Evolutionary conservation across 1,140 invertebrate species (phyloP).

Genomic region (Aphelinus certus): DNA sequence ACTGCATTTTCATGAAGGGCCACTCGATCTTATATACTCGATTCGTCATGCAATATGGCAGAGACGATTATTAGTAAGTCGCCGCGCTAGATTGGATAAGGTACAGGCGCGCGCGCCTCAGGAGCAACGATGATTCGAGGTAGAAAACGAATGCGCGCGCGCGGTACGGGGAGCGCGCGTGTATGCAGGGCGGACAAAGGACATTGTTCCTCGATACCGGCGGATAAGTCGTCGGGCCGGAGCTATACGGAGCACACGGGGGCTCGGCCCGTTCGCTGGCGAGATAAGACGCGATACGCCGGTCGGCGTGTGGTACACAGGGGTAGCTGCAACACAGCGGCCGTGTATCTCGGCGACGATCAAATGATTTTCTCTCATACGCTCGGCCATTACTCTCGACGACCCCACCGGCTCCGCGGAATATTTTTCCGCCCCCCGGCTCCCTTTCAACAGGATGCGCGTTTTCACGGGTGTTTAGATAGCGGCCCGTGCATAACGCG

Average conservation of each 20-base stretch:
- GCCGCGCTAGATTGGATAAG: too few species aligned
- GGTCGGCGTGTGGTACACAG: not conserved
- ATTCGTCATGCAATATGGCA: too few species aligned
- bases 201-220: not conserved
- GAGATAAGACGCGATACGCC: not conserved
- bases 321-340: not conserved
- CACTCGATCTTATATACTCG: too few species aligned
- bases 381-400: slow-evolving; percentile 4
- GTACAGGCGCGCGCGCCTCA: too few species aligned
- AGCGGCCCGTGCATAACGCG: slow-evolving; percentile 20
- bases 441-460: slow-evolving; percentile 1
- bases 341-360: not conserved
- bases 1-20: too few species aligned
- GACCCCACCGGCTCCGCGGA: not conserved
- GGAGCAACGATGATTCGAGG: not conserved
- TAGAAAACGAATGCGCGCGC: too few species aligned
- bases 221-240: not conserved
- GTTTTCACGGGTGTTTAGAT: slow-evolving; percentile 44
- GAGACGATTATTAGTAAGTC: too few species aligned
- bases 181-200: too few species aligned
- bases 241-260: not conserved
- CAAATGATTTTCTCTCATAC: slow-evolving; percentile 23
- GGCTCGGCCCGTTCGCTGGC: not conserved
- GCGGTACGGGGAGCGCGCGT: too few species aligned
- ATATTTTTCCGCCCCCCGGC: not conserved